These are phyloP conservation scores for Danio albolineatus DNA, from an alignment of 2,797 vertebrate genomes.

Conservation along the genomic window DNA sequence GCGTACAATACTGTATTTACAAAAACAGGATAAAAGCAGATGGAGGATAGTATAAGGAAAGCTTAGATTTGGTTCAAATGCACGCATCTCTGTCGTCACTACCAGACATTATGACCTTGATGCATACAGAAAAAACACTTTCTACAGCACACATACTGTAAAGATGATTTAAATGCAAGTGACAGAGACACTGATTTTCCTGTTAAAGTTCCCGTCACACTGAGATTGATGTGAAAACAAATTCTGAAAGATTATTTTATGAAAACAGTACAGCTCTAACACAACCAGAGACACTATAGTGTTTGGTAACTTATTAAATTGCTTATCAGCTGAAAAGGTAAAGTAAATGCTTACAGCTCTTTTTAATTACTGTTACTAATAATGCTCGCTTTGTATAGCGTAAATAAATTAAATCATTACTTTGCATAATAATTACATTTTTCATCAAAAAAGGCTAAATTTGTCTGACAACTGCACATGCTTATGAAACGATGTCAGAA, in stretches of 20 bases:
- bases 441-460: too few relatives aligned
- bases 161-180: not conserved
- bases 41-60: slow-evolving; percentile 8
- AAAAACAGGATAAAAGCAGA: slow-evolving; percentile 2
- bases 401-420: too few relatives aligned
- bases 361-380: too few relatives aligned
- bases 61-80: not conserved
- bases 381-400: too few relatives aligned
- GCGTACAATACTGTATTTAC: not conserved
- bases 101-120: slow-evolving; percentile 1
- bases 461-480: too few relatives aligned
- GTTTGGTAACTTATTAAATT: too few relatives aligned
- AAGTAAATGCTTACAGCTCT: too few relatives aligned
- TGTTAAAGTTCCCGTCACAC: not conserved
- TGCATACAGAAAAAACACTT: not conserved
- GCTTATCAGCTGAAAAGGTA: too few relatives aligned
- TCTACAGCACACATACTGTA: not conserved
- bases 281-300: not conserved
- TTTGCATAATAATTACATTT: too few relatives aligned
- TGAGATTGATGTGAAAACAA: not conserved
- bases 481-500: too few relatives aligned
- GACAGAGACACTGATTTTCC: not conserved
- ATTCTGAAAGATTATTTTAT: not conserved
- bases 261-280: not conserved
- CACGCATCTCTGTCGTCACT: not conserved